Evolutionary conservation across 2,797 vertebrate genomes (phyloP).

Genomic region (Falco berigora): DNA sequence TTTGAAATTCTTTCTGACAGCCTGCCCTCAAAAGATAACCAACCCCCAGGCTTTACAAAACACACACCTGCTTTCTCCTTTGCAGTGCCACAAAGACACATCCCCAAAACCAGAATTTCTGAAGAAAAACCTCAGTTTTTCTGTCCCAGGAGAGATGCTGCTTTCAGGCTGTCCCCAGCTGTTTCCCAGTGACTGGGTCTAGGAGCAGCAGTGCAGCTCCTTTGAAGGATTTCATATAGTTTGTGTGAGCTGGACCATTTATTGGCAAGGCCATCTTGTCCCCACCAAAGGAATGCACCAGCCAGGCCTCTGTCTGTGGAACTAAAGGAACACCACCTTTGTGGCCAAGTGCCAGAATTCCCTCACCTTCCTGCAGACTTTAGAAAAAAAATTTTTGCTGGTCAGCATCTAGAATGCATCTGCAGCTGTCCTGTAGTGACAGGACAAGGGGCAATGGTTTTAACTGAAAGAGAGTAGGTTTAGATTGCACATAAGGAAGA

Average conservation of each 20-base stretch:
- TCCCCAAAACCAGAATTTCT: not conserved
- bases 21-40: not conserved
- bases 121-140: not conserved
- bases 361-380: not conserved
- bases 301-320: not conserved
- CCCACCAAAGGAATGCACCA: not conserved
- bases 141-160: not conserved
- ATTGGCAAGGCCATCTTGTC: not conserved
- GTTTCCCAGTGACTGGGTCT: not conserved
- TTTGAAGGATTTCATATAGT: not conserved
- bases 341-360: not conserved
- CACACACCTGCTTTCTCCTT: accelerated
- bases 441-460: not conserved
- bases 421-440: not conserved
- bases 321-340: not conserved
- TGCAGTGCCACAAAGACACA: accelerated
- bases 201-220: not conserved
- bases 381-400: not conserved
- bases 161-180: not conserved
- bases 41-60: not conserved
- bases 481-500: too few relatives aligned
- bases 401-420: not conserved
- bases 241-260: not conserved
- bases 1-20: conserved; percentile 25
- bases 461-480: not conserved